phyloP scores from a whole-genome alignment of 2,888 invertebrate species.

The Zaprionus lineosus region DNA sequence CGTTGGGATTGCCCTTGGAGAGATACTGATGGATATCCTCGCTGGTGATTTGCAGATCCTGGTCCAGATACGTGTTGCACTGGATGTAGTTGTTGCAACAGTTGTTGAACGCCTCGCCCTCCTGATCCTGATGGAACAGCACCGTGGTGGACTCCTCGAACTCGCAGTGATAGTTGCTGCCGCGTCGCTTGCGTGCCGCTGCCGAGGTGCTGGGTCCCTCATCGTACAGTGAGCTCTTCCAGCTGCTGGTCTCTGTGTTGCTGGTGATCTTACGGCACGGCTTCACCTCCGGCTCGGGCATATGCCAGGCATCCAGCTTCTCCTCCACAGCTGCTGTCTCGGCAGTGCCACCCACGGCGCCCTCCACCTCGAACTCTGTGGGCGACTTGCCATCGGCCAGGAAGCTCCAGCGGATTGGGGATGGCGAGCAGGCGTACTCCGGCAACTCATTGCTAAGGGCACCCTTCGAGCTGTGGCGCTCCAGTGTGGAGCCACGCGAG shows the following conservation, averaged over 20 bases:
- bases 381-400: slow-evolving; percentile 81
- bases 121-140: slow-evolving; percentile 82
- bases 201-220: slow-evolving; percentile 71
- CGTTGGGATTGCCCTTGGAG: slow-evolving; percentile 79
- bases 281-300: slow-evolving; percentile 57
- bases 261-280: slow-evolving; percentile 63
- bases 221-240: slow-evolving; percentile 62
- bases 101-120: slow-evolving; percentile 82
- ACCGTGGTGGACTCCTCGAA: slow-evolving; percentile 82
- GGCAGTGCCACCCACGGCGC: slow-evolving; percentile 45
- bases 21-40: slow-evolving; percentile 82
- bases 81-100: slow-evolving; percentile 83
- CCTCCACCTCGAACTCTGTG: slow-evolving; percentile 71
- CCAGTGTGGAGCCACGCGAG: slow-evolving; percentile 76
- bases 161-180: slow-evolving; percentile 77
- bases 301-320: slow-evolving; percentile 68
- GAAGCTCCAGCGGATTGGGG: slow-evolving; percentile 83
- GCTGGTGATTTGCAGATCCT: slow-evolving; percentile 83
- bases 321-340: slow-evolving; percentile 38
- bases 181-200: slow-evolving; percentile 76
- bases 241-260: slow-evolving; percentile 44
- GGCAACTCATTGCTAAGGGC: slow-evolving; percentile 80
- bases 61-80: slow-evolving; percentile 82
- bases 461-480: slow-evolving; percentile 80
- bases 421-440: slow-evolving; percentile 82